These are phyloP conservation scores for Lasiommata megera DNA, from an alignment of 2,888 invertebrate species.

Conservation along the genomic window DNA sequence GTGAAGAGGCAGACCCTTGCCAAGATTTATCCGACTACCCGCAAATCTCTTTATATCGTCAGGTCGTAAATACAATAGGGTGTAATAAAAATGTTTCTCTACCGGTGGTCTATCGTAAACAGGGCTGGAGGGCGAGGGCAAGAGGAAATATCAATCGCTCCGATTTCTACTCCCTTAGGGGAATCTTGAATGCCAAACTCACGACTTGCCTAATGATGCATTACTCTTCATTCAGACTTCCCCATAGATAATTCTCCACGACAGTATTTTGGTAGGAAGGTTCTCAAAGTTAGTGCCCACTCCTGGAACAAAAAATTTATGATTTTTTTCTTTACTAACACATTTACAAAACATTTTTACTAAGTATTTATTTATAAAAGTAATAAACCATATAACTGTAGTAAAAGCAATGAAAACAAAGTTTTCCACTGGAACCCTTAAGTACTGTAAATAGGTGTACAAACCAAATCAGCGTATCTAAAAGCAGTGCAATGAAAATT, in stretches of 20 bases:
- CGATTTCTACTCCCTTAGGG: constrained; percentile 42
- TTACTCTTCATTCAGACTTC: constrained; percentile 46
- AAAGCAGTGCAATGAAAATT: no score
- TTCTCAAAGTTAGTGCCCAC: neutral
- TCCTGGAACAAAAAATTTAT: neutral
- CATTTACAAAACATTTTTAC: no score
- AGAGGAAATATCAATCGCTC: constrained; percentile 50
- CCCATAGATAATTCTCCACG: constrained; percentile 33
- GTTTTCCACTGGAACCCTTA: no score
- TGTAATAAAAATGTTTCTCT: constrained; percentile 13
- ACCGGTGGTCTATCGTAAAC: constrained; percentile 16
- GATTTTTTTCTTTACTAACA: no score
- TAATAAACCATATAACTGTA: no score
- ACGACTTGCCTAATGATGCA: constrained; percentile 54
- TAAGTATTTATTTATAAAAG: no score
- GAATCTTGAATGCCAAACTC: constrained; percentile 48
- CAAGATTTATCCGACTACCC: neutral
- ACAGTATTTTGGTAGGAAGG: constrained; percentile 8
- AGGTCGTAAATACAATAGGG: constrained; percentile 12
- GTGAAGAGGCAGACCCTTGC: neutral
- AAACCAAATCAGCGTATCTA: no score
- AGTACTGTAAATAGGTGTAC: no score
- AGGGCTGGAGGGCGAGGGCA: constrained; percentile 28
- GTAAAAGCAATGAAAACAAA: no score
- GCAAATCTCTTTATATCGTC: constrained; percentile 7